phyloP scores from a whole-genome alignment of 2,888 invertebrate genomes.

The Stenodema calcarata region DNA sequence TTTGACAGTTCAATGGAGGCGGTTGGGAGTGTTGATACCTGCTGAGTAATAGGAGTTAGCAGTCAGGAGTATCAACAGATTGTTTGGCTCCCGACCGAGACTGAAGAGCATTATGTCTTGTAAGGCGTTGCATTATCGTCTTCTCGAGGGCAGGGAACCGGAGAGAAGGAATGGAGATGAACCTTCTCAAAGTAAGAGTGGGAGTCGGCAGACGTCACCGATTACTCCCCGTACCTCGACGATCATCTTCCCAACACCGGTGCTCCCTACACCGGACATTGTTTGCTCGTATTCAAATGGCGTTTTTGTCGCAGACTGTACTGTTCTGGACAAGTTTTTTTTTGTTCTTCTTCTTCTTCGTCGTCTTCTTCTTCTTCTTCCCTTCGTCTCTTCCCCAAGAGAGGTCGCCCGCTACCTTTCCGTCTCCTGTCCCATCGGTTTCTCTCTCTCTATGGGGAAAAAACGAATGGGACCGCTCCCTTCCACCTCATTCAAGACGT shows the following conservation, averaged over 20 bases:
- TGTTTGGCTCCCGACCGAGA: neutral
- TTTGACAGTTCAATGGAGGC: neutral
- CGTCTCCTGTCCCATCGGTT: slow-evolving; percentile 24
- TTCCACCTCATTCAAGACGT: slow-evolving; percentile 7
- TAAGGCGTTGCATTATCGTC: neutral
- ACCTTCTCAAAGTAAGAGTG: slow-evolving; percentile 17
- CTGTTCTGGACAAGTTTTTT: slow-evolving; percentile 48
- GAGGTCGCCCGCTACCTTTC: slow-evolving; percentile 22
- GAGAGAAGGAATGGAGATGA: slow-evolving; percentile 32
- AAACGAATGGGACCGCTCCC: slow-evolving; percentile 27
- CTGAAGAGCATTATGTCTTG: neutral
- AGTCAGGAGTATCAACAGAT: neutral
- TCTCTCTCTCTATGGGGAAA: slow-evolving; percentile 31
- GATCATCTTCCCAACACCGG: slow-evolving; percentile 34
- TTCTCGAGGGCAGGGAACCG: neutral
- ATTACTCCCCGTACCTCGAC: slow-evolving; percentile 30
- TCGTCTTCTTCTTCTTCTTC: too few species aligned
- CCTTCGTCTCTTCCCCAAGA: neutral
- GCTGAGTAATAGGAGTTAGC: neutral
- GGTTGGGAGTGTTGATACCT: neutral
- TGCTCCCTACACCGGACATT: slow-evolving; percentile 33
- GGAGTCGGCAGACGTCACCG: slow-evolving; percentile 45
- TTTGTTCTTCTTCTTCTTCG: too few species aligned
- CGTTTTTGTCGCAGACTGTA: slow-evolving; percentile 47
- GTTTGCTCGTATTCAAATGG: slow-evolving; percentile 47